A percentile compares a stretch with the other conserved stretches of the same genome.
phyloP scores from a whole-genome alignment of 1,140 invertebrate genomes.

The Macrobrachium nipponense region DNA sequence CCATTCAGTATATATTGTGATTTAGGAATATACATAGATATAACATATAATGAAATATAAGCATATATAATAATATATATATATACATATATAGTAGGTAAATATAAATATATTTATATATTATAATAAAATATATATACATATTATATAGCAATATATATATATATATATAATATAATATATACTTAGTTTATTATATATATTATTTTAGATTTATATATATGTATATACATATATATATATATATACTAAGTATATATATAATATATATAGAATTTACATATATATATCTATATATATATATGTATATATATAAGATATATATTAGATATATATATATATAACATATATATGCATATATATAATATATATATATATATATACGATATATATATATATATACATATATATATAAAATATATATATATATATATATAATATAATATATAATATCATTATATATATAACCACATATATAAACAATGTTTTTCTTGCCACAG shows the following conservation, averaged over 20 bases:
- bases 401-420: no score
- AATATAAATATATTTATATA: neutral
- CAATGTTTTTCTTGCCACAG: no score
- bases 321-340: neutral
- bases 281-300: neutral
- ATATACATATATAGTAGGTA: neutral
- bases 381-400: no score
- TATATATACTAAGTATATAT: conserved; percentile 5
- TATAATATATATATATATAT: neutral
- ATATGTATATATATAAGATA: neutral
- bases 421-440: no score
- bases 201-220: no score
- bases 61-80: neutral
- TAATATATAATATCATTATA: no score
- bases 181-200: neutral
- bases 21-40: neutral
- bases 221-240: neutral
- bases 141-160: conserved; percentile 4
- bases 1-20: no score
- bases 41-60: neutral
- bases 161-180: neutral
- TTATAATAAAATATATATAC: conserved; percentile 3
- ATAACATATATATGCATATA: neutral
- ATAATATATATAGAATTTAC: neutral
- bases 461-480: no score